Percentiles rank a stretch among this genome's conserved stretches.
Conservation (phyloP, 2,888 invertebrate genomes). For the Neocrepidodera transversa region DNA sequence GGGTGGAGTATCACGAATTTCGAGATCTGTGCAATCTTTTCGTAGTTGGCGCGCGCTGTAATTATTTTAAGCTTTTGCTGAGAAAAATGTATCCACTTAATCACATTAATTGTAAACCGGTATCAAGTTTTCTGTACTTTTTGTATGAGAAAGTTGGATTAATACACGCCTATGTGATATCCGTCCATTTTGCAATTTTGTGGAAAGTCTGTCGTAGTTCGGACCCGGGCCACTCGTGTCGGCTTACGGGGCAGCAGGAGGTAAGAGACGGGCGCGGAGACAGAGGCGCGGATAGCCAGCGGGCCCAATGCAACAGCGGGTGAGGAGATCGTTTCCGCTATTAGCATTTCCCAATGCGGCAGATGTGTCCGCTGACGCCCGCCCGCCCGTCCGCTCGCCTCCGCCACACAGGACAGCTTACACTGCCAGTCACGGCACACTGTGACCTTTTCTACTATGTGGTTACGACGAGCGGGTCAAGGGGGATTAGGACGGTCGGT, state of each 20-base stretch:
- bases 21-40: too few relatives aligned
- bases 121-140: too few relatives aligned
- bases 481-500: too few relatives aligned
- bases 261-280: slow-evolving; percentile 42
- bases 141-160: too few relatives aligned
- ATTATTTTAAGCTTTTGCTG: too few relatives aligned
- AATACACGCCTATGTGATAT: slow-evolving; percentile 4
- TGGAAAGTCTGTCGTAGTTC: slow-evolving; percentile 18
- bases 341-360: slow-evolving; percentile 55
- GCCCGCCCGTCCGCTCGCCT: slow-evolving; percentile 13
- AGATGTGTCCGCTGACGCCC: slow-evolving; percentile 50
- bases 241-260: slow-evolving; percentile 27
- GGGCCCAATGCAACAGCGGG: slow-evolving; percentile 38
- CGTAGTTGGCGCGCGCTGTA: too few relatives aligned
- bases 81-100: too few relatives aligned
- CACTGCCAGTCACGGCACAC: slow-evolving; percentile 2
- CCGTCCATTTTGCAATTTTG: slow-evolving; percentile 36
- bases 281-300: slow-evolving; percentile 1
- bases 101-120: neutral
- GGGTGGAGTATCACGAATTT: too few relatives aligned
- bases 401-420: slow-evolving; percentile 3
- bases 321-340: slow-evolving; percentile 53
- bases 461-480: neutral
- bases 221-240: slow-evolving; percentile 34
- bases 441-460: neutral